Conservation (phyloP, 2,797 vertebrate species). For the Adrianichthys oophorus region DNA sequence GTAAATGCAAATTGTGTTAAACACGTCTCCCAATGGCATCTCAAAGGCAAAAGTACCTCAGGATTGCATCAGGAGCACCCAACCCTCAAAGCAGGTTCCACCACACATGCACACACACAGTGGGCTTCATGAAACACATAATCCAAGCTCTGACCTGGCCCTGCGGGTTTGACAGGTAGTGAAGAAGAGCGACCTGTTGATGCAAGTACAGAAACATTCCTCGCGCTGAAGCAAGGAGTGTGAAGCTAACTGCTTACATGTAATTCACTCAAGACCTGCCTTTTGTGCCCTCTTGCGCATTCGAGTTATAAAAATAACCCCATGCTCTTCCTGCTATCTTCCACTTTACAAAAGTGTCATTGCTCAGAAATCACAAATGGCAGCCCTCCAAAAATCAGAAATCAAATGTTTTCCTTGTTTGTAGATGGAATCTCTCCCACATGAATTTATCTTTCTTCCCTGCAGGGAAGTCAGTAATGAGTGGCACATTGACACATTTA, state of each 20-base stretch:
- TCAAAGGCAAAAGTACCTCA: too few relatives aligned
- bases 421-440: constrained; percentile 66
- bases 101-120: background rate
- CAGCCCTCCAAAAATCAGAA: constrained; percentile 58
- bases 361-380: constrained; percentile 38
- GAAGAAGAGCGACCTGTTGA: constrained; percentile 68
- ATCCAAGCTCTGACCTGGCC: constrained; percentile 49
- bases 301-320: constrained; percentile 25
- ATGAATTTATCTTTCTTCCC: constrained; percentile 51
- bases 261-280: constrained; percentile 12
- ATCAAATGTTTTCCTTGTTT: constrained; percentile 68
- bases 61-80: background rate
- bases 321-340: constrained; percentile 16
- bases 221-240: constrained; percentile 10
- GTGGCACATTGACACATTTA: constrained; percentile 67
- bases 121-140: constrained; percentile 18
- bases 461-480: constrained; percentile 56
- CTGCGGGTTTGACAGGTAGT: constrained; percentile 66
- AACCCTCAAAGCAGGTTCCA: constrained; percentile 6
- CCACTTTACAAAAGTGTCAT: constrained; percentile 41
- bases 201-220: constrained; percentile 73
- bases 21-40: too few relatives aligned
- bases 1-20: too few relatives aligned
- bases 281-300: constrained; percentile 26
- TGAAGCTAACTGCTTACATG: background rate